These are phyloP conservation scores for Mesorhabditis spiculigera DNA, from an alignment of 2,888 invertebrate genomes.

Conservation along the genomic window DNA sequence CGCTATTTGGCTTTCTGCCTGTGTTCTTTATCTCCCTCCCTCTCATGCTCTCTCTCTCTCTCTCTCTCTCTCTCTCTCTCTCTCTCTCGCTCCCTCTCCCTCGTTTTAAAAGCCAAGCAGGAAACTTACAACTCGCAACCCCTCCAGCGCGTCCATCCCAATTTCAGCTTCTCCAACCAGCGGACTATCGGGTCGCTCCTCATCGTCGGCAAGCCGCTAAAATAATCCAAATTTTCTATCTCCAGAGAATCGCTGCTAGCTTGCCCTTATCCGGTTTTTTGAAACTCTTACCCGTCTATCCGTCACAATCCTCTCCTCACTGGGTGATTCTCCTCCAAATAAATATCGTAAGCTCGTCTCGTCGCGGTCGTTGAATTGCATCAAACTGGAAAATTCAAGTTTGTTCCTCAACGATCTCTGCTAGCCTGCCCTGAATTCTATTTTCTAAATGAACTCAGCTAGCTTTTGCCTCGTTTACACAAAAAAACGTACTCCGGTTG, in stretches of 20 bases:
- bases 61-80: too few relatives aligned
- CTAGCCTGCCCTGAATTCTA: too few relatives aligned
- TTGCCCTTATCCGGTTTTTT: too few relatives aligned
- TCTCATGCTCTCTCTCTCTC: too few relatives aligned
- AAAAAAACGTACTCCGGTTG: too few relatives aligned
- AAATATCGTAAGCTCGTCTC: neutral
- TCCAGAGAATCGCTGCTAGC: too few relatives aligned
- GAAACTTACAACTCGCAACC: neutral
- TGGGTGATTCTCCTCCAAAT: neutral
- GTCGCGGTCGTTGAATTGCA: neutral
- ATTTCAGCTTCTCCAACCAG: neutral
- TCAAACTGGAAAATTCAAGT: neutral
- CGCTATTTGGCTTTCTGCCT: neutral
- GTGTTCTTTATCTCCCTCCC: neutral
- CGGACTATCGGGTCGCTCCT: neutral
- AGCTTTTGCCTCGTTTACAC: too few relatives aligned
- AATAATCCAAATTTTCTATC: neutral
- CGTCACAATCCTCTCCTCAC: neutral
- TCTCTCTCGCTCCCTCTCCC: too few relatives aligned
- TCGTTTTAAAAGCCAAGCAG: too few relatives aligned
- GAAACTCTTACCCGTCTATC: neutral
- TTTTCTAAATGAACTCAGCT: too few relatives aligned
- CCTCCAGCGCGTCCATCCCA: neutral
- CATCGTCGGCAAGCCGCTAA: neutral
- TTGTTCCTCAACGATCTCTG: neutral